Conservation (phyloP, 2,113 vertebrate species). For the Caranx melampygus region DNA sequence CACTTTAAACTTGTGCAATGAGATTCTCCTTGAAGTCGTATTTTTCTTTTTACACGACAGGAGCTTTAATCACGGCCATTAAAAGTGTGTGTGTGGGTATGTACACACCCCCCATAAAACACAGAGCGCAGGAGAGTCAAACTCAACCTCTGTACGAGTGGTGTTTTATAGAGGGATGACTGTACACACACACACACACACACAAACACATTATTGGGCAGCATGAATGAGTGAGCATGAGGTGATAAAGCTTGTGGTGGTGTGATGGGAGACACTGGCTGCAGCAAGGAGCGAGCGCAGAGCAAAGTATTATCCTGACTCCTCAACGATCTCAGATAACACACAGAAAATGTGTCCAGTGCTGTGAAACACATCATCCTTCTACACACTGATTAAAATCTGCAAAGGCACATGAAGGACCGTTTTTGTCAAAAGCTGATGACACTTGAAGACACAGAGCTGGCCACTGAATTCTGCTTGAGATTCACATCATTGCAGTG, state of each 20-base stretch:
- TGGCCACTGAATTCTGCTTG: conserved; percentile 8
- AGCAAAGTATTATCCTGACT: conserved; percentile 32
- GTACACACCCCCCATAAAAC: conserved; percentile 10
- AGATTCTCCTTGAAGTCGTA: not conserved
- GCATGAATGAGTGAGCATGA: conserved; percentile 48
- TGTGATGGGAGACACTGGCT: conserved; percentile 63
- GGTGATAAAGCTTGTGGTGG: conserved; percentile 32
- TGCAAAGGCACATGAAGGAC: conserved; percentile 54
- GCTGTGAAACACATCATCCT: conserved; percentile 23
- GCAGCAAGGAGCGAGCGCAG: conserved; percentile 46
- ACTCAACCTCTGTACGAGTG: conserved; percentile 3
- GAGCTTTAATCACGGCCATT: conserved; percentile 22
- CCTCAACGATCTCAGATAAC: not conserved
- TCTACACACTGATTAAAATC: conserved; percentile 46
- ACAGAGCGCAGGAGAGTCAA: conserved; percentile 2
- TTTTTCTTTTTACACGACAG: conserved; percentile 7
- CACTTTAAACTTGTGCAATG: conserved; percentile 1
- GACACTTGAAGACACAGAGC: conserved; percentile 6
- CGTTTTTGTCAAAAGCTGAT: conserved; percentile 44
- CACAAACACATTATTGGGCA: conserved; percentile 26
- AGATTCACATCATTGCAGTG: conserved; percentile 19
- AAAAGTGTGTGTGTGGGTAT: conserved; percentile 13
- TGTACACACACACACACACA: conserved; percentile 18
- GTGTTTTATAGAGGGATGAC: not conserved
- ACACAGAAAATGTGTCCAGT: not conserved